Conservation (phyloP, 2,888 invertebrate genomes). For the Rotaria sp. region DNA sequence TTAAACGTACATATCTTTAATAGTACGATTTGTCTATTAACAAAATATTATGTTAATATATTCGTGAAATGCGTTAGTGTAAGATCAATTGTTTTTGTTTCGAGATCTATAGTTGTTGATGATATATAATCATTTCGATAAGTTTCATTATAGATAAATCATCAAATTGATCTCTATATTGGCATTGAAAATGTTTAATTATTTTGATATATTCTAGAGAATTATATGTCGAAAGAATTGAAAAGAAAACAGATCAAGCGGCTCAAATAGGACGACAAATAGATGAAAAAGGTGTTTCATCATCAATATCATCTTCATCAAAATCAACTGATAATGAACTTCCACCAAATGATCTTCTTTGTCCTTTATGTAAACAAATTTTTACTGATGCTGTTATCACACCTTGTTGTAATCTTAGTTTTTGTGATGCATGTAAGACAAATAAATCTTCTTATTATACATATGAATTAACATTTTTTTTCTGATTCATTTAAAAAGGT, state of each 20-base stretch:
- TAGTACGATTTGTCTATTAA: too few relatives aligned
- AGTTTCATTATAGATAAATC: too few relatives aligned
- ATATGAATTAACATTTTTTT: not conserved
- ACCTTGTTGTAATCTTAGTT: constrained; percentile 93
- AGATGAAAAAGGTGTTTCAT: not conserved
- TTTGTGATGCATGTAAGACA: constrained; percentile 88
- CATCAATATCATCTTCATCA: not conserved
- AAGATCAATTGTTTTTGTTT: too few relatives aligned
- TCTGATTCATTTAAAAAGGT: constrained; percentile 59
- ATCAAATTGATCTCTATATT: too few relatives aligned
- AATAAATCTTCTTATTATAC: not conserved
- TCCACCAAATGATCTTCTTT: constrained; percentile 79
- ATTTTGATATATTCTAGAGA: not conserved
- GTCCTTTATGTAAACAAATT: constrained; percentile 82
- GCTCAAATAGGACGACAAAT: not conserved
- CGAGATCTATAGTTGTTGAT: too few relatives aligned
- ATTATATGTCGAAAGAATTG: not conserved
- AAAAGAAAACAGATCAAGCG: not conserved
- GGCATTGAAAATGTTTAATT: too few relatives aligned
- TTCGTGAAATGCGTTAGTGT: too few relatives aligned
- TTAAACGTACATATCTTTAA: too few relatives aligned
- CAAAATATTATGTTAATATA: too few relatives aligned
- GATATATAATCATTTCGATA: too few relatives aligned
- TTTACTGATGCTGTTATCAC: constrained; percentile 92
- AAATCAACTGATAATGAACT: not conserved